Percentiles rank a stretch among this genome's conserved stretches.
These are phyloP conservation scores for Dorcus hopei DNA, from an alignment of 2,888 invertebrate genomes.

Conservation along the genomic window DNA sequence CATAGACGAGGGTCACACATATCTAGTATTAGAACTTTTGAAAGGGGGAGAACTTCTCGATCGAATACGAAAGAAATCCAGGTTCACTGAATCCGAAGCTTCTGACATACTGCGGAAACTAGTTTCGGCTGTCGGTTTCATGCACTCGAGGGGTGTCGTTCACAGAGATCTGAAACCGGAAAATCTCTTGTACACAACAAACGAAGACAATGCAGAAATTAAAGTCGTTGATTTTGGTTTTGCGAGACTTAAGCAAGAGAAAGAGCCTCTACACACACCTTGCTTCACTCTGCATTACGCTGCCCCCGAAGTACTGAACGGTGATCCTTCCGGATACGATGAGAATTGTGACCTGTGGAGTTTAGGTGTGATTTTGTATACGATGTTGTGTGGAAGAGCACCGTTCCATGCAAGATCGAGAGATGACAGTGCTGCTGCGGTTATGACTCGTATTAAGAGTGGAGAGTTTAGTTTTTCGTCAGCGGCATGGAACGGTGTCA, in stretches of 20 bases:
- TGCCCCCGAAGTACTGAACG: slow-evolving; percentile 85
- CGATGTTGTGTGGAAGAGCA: slow-evolving; percentile 76
- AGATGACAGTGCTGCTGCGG: slow-evolving; percentile 69
- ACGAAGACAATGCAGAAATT: slow-evolving; percentile 58
- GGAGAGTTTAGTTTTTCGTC: slow-evolving; percentile 76
- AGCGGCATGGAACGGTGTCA: slow-evolving; percentile 69
- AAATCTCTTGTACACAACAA: slow-evolving; percentile 67
- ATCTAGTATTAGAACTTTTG: slow-evolving; percentile 85
- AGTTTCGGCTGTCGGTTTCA: slow-evolving; percentile 77
- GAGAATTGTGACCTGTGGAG: slow-evolving; percentile 96
- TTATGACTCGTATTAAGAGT: slow-evolving; percentile 75
- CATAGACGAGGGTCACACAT: slow-evolving; percentile 80
- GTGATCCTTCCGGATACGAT: slow-evolving; percentile 70
- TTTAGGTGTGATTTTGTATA: slow-evolving; percentile 81
- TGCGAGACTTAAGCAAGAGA: slow-evolving; percentile 70
- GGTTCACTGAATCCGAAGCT: slow-evolving; percentile 75
- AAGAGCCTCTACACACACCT: slow-evolving; percentile 70
- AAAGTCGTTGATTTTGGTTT: slow-evolving; percentile 97
- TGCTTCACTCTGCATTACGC: slow-evolving; percentile 95
- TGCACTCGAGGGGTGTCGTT: slow-evolving; percentile 81
- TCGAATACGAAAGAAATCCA: slow-evolving; percentile 61
- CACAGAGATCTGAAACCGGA: slow-evolving; percentile 96
- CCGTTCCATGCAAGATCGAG: slow-evolving; percentile 75
- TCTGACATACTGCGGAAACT: slow-evolving; percentile 78
- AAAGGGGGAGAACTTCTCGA: slow-evolving; percentile 78